Evolutionary conservation across 2,797 vertebrate species (phyloP).

Genomic region (Lemur catta): DNA sequence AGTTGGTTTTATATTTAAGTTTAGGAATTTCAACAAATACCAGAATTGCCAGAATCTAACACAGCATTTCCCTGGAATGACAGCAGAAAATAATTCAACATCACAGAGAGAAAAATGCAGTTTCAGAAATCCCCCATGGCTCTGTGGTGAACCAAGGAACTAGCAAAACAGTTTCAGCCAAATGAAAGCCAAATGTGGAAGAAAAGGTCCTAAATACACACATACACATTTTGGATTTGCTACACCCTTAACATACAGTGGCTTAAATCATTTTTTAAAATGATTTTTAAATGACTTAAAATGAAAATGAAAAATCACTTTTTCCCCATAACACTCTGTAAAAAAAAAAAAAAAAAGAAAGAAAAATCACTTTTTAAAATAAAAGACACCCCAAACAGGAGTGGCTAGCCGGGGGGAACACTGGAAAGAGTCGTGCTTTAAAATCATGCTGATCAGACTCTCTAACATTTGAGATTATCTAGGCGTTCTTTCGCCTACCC

Average conservation of each 20-base stretch:
- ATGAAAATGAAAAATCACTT: neutral
- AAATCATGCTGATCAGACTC: neutral
- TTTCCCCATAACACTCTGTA: neutral
- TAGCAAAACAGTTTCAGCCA: conserved; percentile 2
- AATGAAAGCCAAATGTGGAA: neutral
- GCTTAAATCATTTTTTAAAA: neutral
- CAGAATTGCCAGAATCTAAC: neutral
- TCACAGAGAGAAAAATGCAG: conserved; percentile 45
- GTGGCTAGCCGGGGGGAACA: neutral
- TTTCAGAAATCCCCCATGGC: conserved; percentile 63
- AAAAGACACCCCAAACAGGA: conserved; percentile 25
- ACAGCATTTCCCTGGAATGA: conserved; percentile 41
- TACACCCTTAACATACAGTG: neutral
- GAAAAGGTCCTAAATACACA: neutral
- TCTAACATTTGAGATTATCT: neutral
- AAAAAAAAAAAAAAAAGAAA: too few species aligned
- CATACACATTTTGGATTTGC: neutral
- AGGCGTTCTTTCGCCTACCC: neutral
- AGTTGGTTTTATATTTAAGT: neutral
- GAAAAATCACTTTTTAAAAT: conserved; percentile 12
- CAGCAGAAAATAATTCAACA: conserved; percentile 23
- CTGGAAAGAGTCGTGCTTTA: neutral
- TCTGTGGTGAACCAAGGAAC: conserved; percentile 40
- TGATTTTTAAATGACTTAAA: neutral
- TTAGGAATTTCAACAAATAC: neutral